Base-by-base conservation (phyloP, 2,888 invertebrate genomes). In the Mythimna pallens region DNA sequence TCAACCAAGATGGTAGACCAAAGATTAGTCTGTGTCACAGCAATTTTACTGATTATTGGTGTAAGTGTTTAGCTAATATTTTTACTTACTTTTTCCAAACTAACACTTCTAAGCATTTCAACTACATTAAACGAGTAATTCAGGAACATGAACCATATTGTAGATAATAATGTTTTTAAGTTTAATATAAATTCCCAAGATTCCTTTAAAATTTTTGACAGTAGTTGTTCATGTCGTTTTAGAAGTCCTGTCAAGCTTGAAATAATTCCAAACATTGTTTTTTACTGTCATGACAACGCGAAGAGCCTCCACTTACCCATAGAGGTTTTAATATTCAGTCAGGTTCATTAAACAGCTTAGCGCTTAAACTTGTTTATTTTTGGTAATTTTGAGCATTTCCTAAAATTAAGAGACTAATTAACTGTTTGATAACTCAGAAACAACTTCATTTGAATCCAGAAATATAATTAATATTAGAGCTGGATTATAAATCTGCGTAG, bases 51-150 rank as follows among this genome's bases (percentile, higher is more conserved):
- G 57, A 25, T 81, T 52, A 40, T 72, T 10, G 65, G 66, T 59
- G 85, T 84, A 68, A 85, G 83, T 82, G 9, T 69, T 55, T 52
- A 59, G 47, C 30, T 59, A 10, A 59, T 69, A 63, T 57, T 64
- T 71, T 34, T 73, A 85, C 89, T 86, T 86, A 92, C 95, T 88
- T 92, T 94, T 90, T 94, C 94, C 80, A 93, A 93, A 90, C 94
- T 95, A 76, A 85, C 85, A 89, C 94, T 93, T 86, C 90, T 95
- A 92, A 92, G 89, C 95, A 96, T 96, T 94, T 95, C 95, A 93
- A 93, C 88, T 80, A 93, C 91, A 90, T 86, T 89, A 89, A 94
- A 93, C 74, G 89, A 93, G 87, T 93, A 93, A 86, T 90, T 88
- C 76, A 92, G 84, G 83, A 91, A 93, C 83, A 87, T 84, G 85